These are phyloP conservation scores for Syngnathus scovelli DNA, from an alignment of 2,113 vertebrate genomes.

Conservation along the genomic window DNA sequence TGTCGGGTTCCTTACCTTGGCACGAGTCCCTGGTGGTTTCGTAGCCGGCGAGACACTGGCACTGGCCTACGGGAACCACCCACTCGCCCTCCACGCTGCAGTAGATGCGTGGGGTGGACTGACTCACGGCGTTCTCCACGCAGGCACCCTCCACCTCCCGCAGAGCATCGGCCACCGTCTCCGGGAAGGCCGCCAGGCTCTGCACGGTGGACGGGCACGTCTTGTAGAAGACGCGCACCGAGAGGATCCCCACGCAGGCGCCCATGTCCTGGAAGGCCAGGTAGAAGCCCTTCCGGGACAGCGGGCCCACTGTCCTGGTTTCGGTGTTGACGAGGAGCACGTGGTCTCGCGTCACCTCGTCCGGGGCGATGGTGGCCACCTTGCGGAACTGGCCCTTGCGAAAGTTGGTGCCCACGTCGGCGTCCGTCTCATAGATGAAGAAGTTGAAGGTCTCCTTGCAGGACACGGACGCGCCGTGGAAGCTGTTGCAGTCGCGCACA, in stretches of 20 bases:
- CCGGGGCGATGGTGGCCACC: conserved; percentile 91
- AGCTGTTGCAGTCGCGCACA: conserved; percentile 91
- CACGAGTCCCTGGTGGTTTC: conserved; percentile 77
- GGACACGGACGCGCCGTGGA: conserved; percentile 74
- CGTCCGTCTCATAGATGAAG: conserved; percentile 83
- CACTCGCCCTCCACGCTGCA: conserved; percentile 88
- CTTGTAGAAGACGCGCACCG: conserved; percentile 88
- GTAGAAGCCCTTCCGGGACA: conserved; percentile 86
- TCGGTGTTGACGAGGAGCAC: conserved; percentile 84
- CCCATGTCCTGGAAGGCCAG: conserved; percentile 95
- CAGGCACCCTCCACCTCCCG: conserved; percentile 81
- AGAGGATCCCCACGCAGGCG: conserved; percentile 85
- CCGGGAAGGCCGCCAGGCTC: conserved; percentile 81
- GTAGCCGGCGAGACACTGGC: conserved; percentile 81
- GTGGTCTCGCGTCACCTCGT: conserved; percentile 80
- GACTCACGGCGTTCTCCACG: conserved; percentile 75
- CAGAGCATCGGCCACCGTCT: conserved; percentile 79
- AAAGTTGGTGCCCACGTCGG: conserved; percentile 91
- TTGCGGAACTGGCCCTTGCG: conserved; percentile 89
- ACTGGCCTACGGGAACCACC: conserved; percentile 89
- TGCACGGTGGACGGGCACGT: conserved; percentile 77
- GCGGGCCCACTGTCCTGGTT: conserved; percentile 75
- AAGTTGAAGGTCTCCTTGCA: conserved; percentile 98
- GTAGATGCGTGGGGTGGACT: conserved; percentile 79
- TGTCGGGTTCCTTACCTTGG: conserved; percentile 74